A percentile compares a stretch with the other conserved stretches of the same genome.
Evolutionary conservation across 2,888 invertebrate genomes (phyloP).

Genomic region (Ecliptopera silaceata): DNA sequence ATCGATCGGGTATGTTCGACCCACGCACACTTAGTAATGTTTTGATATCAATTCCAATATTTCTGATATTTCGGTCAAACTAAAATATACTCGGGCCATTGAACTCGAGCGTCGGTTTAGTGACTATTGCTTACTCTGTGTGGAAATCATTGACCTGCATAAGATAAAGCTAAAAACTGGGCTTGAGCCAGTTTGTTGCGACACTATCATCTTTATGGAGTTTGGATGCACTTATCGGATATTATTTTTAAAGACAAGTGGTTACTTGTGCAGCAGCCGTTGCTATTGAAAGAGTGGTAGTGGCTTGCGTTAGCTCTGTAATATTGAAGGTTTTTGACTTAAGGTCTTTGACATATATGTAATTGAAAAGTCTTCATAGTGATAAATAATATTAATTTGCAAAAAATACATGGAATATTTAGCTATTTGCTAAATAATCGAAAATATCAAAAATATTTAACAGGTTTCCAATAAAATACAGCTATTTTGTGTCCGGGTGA

Average conservation of each 20-base stretch:
- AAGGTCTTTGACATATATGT: too few relatives aligned
- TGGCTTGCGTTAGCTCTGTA: too few relatives aligned
- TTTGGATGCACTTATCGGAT: slow-evolving; percentile 19
- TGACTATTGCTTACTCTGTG: slow-evolving; percentile 21
- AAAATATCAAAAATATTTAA: neutral
- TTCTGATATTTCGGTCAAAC: slow-evolving; percentile 47
- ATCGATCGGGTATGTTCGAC: slow-evolving; percentile 2
- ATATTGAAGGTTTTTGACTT: too few relatives aligned
- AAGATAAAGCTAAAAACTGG: slow-evolving; percentile 59
- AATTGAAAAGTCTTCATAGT: too few relatives aligned
- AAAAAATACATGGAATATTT: too few relatives aligned
- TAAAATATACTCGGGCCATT: slow-evolving; percentile 54
- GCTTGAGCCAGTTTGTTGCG: slow-evolving; percentile 48
- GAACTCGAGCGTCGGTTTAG: slow-evolving; percentile 44
- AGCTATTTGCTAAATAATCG: too few relatives aligned
- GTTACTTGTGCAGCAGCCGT: neutral
- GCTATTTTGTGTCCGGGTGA: neutral
- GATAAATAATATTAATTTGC: too few relatives aligned
- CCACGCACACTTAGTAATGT: slow-evolving; percentile 31
- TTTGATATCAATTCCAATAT: slow-evolving; percentile 41
- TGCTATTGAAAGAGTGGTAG: neutral
- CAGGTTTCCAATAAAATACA: neutral
- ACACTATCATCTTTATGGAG: slow-evolving; percentile 33
- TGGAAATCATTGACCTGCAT: slow-evolving; percentile 57
- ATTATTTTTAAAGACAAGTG: slow-evolving; percentile 22